Percentiles rank a stretch among this genome's conserved stretches.
These are phyloP conservation scores for Oxygymnocypris stewartii DNA, from an alignment of 2,113 vertebrate genomes.

Conservation along the genomic window DNA sequence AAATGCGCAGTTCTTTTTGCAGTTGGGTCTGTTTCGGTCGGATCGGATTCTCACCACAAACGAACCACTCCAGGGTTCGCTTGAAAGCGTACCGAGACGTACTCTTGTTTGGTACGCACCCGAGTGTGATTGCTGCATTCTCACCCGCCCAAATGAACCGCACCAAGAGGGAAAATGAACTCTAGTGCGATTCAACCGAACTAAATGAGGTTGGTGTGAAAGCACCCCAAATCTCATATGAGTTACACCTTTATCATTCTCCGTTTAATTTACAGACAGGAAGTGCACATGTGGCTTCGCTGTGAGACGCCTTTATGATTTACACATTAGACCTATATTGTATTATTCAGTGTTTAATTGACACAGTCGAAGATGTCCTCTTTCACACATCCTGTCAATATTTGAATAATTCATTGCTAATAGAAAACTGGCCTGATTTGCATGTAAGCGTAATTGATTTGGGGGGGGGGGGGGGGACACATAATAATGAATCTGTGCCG, in stretches of 20 bases:
- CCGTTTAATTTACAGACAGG: not conserved
- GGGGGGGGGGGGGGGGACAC: slow-evolving; percentile 31
- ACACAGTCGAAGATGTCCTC: slow-evolving; percentile 19
- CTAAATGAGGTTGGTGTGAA: too few species aligned
- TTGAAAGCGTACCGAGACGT: too few species aligned
- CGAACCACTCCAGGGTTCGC: too few species aligned
- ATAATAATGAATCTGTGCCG: slow-evolving; percentile 53
- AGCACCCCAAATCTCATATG: not conserved
- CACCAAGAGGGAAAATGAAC: too few species aligned
- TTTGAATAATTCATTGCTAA: slow-evolving; percentile 58
- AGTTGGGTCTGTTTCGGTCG: too few species aligned
- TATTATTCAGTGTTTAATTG: slow-evolving; percentile 44
- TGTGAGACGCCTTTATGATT: not conserved
- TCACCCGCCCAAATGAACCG: too few species aligned
- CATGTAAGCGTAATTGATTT: slow-evolving; percentile 59
- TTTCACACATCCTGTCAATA: slow-evolving; percentile 52
- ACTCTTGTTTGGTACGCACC: too few species aligned
- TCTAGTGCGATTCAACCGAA: too few species aligned
- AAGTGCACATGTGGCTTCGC: not conserved
- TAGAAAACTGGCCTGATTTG: slow-evolving; percentile 51
- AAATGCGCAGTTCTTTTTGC: too few species aligned
- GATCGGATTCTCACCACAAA: too few species aligned
- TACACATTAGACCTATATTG: slow-evolving; percentile 19
- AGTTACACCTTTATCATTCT: not conserved
- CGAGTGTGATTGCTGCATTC: too few species aligned